phyloP scores from a whole-genome alignment of 2,113 vertebrate genomes.

The Alethe diademata region DNA sequence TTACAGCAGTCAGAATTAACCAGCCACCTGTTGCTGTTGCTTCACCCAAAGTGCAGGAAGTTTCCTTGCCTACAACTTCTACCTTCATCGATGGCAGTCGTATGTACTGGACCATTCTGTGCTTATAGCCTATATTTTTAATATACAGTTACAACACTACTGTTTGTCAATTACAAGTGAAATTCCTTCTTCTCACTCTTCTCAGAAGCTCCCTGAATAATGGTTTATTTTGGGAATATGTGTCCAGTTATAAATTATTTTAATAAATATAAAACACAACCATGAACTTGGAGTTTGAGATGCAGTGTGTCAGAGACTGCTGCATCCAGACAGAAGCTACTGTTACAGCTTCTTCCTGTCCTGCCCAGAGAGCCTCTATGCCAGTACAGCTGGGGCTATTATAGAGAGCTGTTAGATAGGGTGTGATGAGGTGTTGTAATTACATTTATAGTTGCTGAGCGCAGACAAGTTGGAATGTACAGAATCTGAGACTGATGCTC shows the following conservation, averaged over 20 bases:
- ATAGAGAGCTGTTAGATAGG: neutral
- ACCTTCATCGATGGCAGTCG: slow-evolving; percentile 79
- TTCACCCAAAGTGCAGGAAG: slow-evolving; percentile 74
- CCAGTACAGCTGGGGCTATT: neutral
- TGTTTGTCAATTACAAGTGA: neutral
- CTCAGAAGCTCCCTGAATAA: neutral
- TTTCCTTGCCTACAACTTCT: slow-evolving; percentile 68
- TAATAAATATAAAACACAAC: neutral
- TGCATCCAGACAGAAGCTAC: neutral
- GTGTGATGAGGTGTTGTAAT: neutral
- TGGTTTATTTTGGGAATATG: neutral
- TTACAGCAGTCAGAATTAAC: slow-evolving; percentile 70
- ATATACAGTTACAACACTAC: neutral
- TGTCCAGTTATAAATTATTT: neutral
- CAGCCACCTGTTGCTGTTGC: slow-evolving; percentile 72
- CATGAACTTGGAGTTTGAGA: neutral
- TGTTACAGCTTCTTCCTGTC: neutral
- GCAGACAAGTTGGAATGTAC: neutral
- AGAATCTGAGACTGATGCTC: neutral
- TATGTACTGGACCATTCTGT: slow-evolving; percentile 60
- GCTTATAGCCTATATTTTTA: neutral
- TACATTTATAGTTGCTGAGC: neutral
- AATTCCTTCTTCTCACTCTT: neutral
- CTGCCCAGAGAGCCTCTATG: neutral
- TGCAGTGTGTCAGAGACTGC: neutral